Percentiles rank a stretch among this genome's conserved stretches.
Evolutionary conservation across 64 coral and sea anemone genomes (phyloP).

Genomic region (Platygyra sinensis): DNA sequence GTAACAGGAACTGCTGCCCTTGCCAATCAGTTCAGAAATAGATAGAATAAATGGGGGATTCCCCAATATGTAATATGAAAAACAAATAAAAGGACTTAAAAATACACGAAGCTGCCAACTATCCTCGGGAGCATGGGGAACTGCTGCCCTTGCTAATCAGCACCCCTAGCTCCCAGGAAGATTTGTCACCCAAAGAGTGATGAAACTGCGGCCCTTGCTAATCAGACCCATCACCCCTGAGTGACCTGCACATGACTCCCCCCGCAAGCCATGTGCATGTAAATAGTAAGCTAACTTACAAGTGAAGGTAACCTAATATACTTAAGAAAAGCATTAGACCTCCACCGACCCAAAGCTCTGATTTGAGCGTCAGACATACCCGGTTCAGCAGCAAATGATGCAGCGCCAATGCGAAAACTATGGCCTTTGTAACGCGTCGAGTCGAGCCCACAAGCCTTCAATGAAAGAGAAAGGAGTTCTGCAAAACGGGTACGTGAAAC

Average conservation of each 20-base stretch:
- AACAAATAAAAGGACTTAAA: background rate
- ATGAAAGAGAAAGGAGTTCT: constrained; percentile 28
- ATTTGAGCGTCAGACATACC: constrained; percentile 43
- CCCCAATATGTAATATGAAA: background rate
- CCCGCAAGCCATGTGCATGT: background rate
- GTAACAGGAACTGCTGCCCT: background rate
- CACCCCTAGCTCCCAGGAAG: background rate
- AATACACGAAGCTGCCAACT: background rate
- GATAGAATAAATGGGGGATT: background rate
- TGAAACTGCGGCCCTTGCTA: background rate
- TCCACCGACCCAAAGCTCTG: constrained; percentile 27
- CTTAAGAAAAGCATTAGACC: constrained; percentile 39
- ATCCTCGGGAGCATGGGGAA: background rate
- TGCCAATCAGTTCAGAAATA: background rate
- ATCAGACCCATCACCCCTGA: background rate
- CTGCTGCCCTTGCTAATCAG: background rate
- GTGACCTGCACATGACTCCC: background rate
- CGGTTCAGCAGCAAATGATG: no score
- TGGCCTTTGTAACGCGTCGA: constrained; percentile 36
- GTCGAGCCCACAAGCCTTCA: constrained; percentile 35
- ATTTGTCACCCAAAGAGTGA: background rate
- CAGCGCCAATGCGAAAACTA: no score
- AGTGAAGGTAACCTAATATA: constrained; percentile 29
- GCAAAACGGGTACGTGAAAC: constrained; percentile 5
- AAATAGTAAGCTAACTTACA: background rate